Evolutionary conservation across 1,140 invertebrate species (phyloP).

Genomic region (Patella vulgata): DNA sequence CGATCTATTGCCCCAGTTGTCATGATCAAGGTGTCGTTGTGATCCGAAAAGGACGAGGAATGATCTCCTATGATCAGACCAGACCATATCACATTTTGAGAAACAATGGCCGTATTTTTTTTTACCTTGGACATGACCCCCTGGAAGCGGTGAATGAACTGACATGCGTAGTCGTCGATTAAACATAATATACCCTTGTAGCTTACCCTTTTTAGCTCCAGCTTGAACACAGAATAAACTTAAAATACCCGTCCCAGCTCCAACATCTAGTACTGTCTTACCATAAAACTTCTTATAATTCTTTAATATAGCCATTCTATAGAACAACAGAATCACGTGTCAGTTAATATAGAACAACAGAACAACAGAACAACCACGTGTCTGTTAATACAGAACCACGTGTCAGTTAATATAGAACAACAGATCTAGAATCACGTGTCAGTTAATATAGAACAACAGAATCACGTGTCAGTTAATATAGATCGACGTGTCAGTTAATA

Average conservation of each 20-base stretch:
- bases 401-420: neutral
- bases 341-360: neutral
- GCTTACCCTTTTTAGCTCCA: conserved; percentile 72
- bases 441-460: neutral
- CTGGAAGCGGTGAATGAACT: no score
- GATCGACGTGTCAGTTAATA: neutral
- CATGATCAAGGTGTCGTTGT: no score
- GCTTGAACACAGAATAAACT: conserved; percentile 72
- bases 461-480: neutral
- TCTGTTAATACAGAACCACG: neutral
- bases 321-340: neutral
- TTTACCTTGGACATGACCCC: no score
- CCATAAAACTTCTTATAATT: conserved; percentile 42
- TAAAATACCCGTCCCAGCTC: conserved; percentile 61
- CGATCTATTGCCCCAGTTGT: no score
- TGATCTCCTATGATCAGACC: no score
- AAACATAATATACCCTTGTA: neutral
- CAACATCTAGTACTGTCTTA: conserved; percentile 51
- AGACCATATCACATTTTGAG: no score
- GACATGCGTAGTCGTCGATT: no score
- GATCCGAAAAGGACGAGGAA: no score
- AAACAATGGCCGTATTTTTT: no score
- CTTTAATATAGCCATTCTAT: conserved; percentile 36
- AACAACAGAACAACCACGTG: no score
- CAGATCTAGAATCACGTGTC: neutral